Base-by-base conservation (phyloP, 2,888 invertebrate species). In the Hyposoter dolosus region DNA sequence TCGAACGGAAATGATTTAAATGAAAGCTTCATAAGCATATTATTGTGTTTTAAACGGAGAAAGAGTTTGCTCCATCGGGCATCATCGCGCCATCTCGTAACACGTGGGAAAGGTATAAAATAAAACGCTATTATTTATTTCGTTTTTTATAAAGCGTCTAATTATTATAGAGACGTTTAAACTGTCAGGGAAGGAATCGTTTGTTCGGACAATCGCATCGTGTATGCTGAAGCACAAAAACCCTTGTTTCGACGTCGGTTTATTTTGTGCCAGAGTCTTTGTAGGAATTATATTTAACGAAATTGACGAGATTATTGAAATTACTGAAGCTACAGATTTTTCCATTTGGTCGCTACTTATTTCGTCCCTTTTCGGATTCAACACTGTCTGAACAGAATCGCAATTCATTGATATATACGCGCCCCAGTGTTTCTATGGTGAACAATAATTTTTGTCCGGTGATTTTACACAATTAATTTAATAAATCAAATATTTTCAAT, bases 51-150 rank as follows among this genome's bases (percentile, higher is more conserved):
- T n/a, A 53, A 74, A 76, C 68, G 74, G 10, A 63, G 12, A 68
- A 78, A 79, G 28, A 23, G 23, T 68, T 78, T 72, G 43, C 65
- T 77, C 84, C 65, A 87, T 88, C 83, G 88, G 87, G 82, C 84
- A 87, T 89, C 85, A 90, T 85, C 88, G 80, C 85, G 87, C 87
- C 83, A 85, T 88, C 88, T 89, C 87, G 87, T 90, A 85, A 45
- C 89, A 89, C 89, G 90, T 95, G 95, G 95, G 94, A 95, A 95
- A 95, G 95, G 95, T 92, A 90, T 90, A 90, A 90, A 90, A 90
- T 90, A 65, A 83, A 78, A 89, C 40, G 5, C 0, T 63, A 45
- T 47, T 40, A 32, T 23, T 79, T 47, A 23, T 68, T 66, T 40
- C 50, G 0, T 74, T 78, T 35, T 17, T 65, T 69, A 35, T 23